Percentiles rank a stretch among this genome's conserved stretches.
Evolutionary conservation across 2,888 invertebrate genomes (phyloP).

Genomic region (Sericinus montela): DNA sequence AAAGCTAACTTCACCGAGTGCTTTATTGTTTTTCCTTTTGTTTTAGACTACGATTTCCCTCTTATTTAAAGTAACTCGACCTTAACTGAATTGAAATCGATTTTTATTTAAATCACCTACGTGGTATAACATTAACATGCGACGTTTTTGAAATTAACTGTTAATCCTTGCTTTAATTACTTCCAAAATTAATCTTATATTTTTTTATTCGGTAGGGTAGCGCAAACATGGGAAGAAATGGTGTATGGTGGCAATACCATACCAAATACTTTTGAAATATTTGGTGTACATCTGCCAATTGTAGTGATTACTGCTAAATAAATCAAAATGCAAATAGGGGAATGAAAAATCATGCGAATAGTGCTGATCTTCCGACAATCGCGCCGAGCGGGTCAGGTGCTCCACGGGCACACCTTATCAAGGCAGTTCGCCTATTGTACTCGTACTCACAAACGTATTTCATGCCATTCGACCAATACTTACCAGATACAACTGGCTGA

Average conservation of each 20-base stretch:
- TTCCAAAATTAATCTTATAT: neutral
- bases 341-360: slow-evolving; percentile 63
- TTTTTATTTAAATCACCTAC: slow-evolving; percentile 3
- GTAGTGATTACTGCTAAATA: slow-evolving; percentile 5
- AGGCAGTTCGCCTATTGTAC: slow-evolving; percentile 48
- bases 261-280: too few relatives aligned
- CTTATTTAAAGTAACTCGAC: slow-evolving; percentile 26
- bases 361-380: slow-evolving; percentile 54
- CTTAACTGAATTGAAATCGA: slow-evolving; percentile 18
- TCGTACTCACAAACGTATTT: slow-evolving; percentile 36
- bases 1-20: slow-evolving; percentile 43
- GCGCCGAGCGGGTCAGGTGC: slow-evolving; percentile 30
- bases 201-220: too few relatives aligned
- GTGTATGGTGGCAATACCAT: too few relatives aligned
- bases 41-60: slow-evolving; percentile 33
- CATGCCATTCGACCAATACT: slow-evolving; percentile 51
- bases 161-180: neutral
- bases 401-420: slow-evolving; percentile 47
- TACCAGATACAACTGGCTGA: slow-evolving; percentile 54
- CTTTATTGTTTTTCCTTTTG: slow-evolving; percentile 38
- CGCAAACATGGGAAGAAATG: too few relatives aligned
- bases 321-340: slow-evolving; percentile 33
- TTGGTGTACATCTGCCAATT: neutral
- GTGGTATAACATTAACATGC: neutral
- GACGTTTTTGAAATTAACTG: too few relatives aligned